These are phyloP conservation scores for Trilocha varians DNA, from an alignment of 2,888 invertebrate genomes.

Conservation along the genomic window DNA sequence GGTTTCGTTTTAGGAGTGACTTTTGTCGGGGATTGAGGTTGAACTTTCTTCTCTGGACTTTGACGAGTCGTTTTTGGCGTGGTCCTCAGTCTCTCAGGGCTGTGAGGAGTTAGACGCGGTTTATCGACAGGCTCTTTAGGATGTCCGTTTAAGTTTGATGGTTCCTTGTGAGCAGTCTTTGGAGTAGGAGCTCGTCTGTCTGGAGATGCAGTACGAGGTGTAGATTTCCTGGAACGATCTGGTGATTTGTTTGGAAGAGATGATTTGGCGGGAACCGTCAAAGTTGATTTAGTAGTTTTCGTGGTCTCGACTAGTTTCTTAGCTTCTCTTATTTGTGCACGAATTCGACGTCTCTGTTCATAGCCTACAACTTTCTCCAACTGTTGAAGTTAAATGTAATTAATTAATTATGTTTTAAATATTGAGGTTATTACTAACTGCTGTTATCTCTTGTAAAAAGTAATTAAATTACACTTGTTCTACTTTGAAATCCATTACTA, in stretches of 20 bases:
- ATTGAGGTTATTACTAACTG: neutral
- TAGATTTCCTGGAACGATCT: conserved; percentile 26
- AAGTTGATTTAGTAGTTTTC: conserved; percentile 32
- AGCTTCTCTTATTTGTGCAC: conserved; percentile 83
- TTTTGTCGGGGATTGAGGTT: conserved; percentile 52
- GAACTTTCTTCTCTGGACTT: conserved; percentile 55
- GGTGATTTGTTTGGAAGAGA: conserved; percentile 36
- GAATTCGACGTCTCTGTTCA: conserved; percentile 82
- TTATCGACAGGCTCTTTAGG: conserved; percentile 29
- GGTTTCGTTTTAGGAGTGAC: conserved; percentile 42
- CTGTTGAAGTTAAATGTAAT: too few species aligned
- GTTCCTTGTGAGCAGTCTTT: conserved; percentile 25
- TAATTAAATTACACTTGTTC: too few species aligned
- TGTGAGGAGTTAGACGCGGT: conserved; percentile 26
- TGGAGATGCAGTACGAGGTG: conserved; percentile 29
- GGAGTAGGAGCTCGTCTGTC: conserved; percentile 28
- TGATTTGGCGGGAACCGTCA: conserved; percentile 27
- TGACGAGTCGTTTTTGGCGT: conserved; percentile 41
- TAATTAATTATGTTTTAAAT: neutral
- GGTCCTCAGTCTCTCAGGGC: conserved; percentile 37
- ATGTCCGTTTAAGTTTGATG: conserved; percentile 35
- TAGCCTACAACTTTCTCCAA: conserved; percentile 84
- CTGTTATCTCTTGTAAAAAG: too few species aligned
- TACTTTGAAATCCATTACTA: too few species aligned
- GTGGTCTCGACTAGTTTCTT: conserved; percentile 61